A percentile compares a stretch with the other conserved stretches of the same genome.
Evolutionary conservation across 2,113 vertebrate species (phyloP).

Genomic region (Alosa alosa): DNA sequence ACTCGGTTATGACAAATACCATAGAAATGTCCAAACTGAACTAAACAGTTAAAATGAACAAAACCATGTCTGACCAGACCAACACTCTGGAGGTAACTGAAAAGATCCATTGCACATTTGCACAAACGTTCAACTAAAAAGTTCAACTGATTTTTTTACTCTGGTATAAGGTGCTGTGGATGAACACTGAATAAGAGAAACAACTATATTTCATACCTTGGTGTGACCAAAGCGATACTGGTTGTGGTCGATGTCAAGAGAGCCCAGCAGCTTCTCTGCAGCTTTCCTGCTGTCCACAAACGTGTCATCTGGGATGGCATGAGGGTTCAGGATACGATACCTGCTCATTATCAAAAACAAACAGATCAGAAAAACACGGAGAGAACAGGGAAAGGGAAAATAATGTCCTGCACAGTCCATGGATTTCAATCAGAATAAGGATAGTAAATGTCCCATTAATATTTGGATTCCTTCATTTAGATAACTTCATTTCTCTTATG

Average conservation of each 20-base stretch:
- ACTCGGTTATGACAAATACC: neutral
- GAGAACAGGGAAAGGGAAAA: neutral
- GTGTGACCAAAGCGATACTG: conserved; percentile 85
- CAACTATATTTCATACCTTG: conserved; percentile 64
- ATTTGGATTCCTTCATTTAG: neutral
- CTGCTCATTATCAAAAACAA: conserved; percentile 55
- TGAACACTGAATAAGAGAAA: neutral
- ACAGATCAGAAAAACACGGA: neutral
- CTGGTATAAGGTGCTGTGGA: neutral
- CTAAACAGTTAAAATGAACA: neutral
- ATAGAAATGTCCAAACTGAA: neutral
- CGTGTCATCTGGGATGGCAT: conserved; percentile 88
- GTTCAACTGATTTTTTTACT: no score
- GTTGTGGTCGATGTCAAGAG: conserved; percentile 75
- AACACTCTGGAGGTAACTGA: neutral
- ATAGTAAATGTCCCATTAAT: no score
- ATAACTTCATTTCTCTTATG: neutral
- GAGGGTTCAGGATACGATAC: conserved; percentile 90
- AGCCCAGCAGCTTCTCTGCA: conserved; percentile 77
- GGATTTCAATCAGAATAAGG: neutral
- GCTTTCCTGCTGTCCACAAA: conserved; percentile 91
- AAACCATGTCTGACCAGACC: neutral
- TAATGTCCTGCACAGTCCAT: neutral
- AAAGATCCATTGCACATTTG: neutral
- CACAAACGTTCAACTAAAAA: no score